Base-by-base conservation (phyloP, 2,888 invertebrate species). In the Drosophila niveifrons region DNA sequence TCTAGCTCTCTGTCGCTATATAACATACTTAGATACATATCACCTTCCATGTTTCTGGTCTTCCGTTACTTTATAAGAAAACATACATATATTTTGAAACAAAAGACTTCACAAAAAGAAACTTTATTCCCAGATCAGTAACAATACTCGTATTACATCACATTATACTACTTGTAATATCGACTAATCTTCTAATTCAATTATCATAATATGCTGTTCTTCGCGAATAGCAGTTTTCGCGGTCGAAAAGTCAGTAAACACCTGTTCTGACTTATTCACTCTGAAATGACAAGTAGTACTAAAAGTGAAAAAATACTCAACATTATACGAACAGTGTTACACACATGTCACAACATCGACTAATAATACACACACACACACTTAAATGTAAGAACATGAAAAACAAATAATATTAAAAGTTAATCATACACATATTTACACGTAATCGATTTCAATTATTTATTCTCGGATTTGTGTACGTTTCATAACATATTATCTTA, bases 401-500 rank as follows among this genome's bases (percentile, higher is more conserved):
- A 31, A 39, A 58, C 52, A 41, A 41, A 48, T 34, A 61, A 31
- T n/a, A 34, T 1, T 10, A 10, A 58, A 29, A 29, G 8, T 23
- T 53, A 43, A 50, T 59, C 41, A 64, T 8, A 50, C 10, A 59
- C n/a, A 66, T 44, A 50, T 15, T 39, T 44, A 66, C 71, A 78
- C 50, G 13, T 57, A 44, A 64, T 66, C 64, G 77, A 80, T 88
- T 82, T 68, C 79, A 79, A 59, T 85, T 72, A 88, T 82, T 83
- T 76, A 79, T 87, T 87, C 71, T 86, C 78, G 87, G 86, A 88
- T 79, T 83, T 83, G 74, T 87, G 72, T 86, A 83, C 68, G 78
- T 75, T 80, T 78, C 84, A 75, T 86, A 82, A 78, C 72, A 71
- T 75, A 84, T 72, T 69, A 78, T 58, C 72, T 84, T 89, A 72